These are phyloP conservation scores for Microcebus murinus DNA, from an alignment of 2,113 vertebrate species.

Conservation along the genomic window DNA sequence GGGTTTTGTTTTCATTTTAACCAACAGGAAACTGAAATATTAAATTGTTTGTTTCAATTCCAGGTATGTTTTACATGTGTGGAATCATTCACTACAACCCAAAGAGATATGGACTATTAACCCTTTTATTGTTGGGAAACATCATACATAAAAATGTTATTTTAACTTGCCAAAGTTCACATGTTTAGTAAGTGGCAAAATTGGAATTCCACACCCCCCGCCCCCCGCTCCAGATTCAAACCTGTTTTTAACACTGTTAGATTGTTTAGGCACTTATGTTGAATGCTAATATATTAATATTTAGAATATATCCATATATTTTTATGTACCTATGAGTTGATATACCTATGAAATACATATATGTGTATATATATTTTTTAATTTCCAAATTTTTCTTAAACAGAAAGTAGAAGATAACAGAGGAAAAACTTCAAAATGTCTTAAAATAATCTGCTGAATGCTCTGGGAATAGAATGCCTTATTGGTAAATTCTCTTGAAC, in stretches of 20 bases:
- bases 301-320: not conserved
- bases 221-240: not conserved
- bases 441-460: not conserved
- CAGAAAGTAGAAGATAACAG: not conserved
- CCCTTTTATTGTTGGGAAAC: not conserved
- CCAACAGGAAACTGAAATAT: not conserved
- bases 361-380: not conserved
- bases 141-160: not conserved
- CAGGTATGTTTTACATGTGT: not conserved
- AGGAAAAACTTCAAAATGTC: not conserved
- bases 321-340: not conserved
- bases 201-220: not conserved
- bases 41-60: not conserved
- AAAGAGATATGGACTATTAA: not conserved
- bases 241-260: not conserved
- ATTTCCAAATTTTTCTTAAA: not conserved
- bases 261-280: not conserved
- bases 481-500: not conserved
- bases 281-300: not conserved
- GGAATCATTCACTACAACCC: not conserved
- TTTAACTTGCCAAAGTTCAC: not conserved
- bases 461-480: not conserved
- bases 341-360: not conserved
- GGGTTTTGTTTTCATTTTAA: slow-evolving; percentile 28
- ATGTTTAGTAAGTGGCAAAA: not conserved